These are phyloP conservation scores for Tetragonisca angustula DNA, from an alignment of 2,888 invertebrate genomes.

Conservation along the genomic window DNA sequence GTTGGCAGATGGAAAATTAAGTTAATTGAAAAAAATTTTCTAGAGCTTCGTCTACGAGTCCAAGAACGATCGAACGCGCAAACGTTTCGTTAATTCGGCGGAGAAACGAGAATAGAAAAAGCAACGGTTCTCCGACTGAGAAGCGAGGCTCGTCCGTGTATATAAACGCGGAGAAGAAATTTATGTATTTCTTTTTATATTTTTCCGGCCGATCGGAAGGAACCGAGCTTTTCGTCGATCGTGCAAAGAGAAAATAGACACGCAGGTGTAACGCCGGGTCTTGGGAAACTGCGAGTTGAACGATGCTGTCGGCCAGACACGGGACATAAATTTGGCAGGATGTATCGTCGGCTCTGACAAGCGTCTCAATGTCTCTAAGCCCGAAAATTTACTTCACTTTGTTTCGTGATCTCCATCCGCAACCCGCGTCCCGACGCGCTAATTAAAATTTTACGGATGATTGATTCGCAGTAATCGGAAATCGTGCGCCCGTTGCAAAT, in stretches of 20 bases:
- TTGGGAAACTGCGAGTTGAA: not conserved
- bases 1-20: no score
- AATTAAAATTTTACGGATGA: slow-evolving; percentile 14
- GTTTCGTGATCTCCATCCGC: not conserved
- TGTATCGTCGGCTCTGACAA: slow-evolving; percentile 2
- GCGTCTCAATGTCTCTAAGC: slow-evolving; percentile 14
- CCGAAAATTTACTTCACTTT: slow-evolving; percentile 3
- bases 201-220: not conserved
- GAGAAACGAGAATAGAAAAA: slow-evolving; percentile 2
- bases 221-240: no score
- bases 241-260: slow-evolving; percentile 23
- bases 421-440: not conserved
- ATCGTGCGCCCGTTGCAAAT: not conserved
- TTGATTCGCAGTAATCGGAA: not conserved
- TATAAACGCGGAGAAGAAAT: slow-evolving; percentile 2
- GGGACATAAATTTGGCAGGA: slow-evolving; percentile 38
- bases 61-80: no score
- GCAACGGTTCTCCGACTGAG: not conserved
- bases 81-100: not conserved
- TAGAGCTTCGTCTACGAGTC: no score
- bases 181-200: slow-evolving; percentile 21
- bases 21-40: no score
- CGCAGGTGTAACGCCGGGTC: not conserved
- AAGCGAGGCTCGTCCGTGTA: not conserved
- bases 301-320: not conserved